A percentile compares a stretch with the other conserved stretches of the same genome.
phyloP scores from a whole-genome alignment of 1,140 invertebrate species.

The Apis dorsata region DNA sequence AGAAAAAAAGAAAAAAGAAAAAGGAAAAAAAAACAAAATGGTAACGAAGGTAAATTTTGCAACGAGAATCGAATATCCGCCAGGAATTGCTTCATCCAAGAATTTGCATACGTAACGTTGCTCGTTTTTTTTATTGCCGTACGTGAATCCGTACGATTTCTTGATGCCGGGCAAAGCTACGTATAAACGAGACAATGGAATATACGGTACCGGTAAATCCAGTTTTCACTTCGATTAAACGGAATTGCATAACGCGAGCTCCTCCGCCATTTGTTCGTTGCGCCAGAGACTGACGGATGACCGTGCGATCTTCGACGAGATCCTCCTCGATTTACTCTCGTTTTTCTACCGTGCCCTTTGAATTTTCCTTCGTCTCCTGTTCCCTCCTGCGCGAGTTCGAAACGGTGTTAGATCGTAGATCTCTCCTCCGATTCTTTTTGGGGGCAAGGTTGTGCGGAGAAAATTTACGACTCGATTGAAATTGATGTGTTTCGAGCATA shows the following conservation, averaged over 20 bases:
- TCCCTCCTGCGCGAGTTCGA: too few relatives aligned
- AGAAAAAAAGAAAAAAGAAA: too few relatives aligned
- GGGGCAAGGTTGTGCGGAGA: too few relatives aligned
- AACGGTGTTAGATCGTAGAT: too few relatives aligned
- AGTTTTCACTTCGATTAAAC: conserved; percentile 32
- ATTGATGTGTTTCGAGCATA: too few relatives aligned
- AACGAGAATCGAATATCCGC: conserved; percentile 31
- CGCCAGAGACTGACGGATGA: neutral
- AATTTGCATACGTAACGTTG: conserved; percentile 35
- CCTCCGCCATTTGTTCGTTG: neutral
- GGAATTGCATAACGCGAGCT: conserved; percentile 12
- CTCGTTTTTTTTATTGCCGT: conserved; percentile 23
- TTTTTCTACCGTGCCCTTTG: neutral
- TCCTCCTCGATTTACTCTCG: neutral
- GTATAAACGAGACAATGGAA: neutral
- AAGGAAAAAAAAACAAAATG: neutral
- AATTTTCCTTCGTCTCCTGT: too few relatives aligned
- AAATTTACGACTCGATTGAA: too few relatives aligned
- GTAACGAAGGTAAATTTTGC: conserved; percentile 24
- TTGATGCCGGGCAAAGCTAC: conserved; percentile 8
- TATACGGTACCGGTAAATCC: conserved; percentile 26
- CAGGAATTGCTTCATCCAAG: conserved; percentile 18
- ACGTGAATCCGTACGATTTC: conserved; percentile 9
- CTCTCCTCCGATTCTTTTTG: too few relatives aligned
- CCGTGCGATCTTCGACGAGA: neutral